Conservation (phyloP, 2,888 invertebrate genomes). For the Sepioteuthis lessoniana region DNA sequence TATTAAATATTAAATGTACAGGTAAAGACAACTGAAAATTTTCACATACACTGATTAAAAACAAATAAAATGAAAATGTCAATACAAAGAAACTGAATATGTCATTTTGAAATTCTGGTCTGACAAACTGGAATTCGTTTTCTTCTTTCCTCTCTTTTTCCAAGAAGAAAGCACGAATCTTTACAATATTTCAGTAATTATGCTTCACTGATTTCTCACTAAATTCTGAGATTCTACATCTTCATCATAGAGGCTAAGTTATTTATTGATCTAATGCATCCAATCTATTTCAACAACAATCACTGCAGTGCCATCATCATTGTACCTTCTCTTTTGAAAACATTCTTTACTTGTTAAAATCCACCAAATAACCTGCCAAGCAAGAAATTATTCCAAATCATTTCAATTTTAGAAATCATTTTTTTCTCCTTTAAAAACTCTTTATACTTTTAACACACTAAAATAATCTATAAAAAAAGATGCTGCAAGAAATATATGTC, state of each 20-base stretch:
- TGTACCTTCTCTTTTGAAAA: not conserved
- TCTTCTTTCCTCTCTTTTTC: not conserved
- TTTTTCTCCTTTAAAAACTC: not conserved
- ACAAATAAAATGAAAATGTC: not conserved
- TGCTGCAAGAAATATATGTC: not conserved
- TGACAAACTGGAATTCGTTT: not conserved
- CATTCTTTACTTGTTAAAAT: not conserved
- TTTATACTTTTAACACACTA: not conserved
- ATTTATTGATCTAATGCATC: not conserved
- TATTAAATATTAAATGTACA: not conserved
- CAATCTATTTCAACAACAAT: not conserved
- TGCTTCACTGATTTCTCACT: not conserved
- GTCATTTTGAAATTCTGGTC: not conserved
- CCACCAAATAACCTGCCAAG: not conserved
- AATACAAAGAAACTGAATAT: not conserved
- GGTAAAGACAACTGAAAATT: not conserved
- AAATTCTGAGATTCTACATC: not conserved
- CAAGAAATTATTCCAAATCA: slow-evolving; percentile 16
- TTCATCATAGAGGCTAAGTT: not conserved
- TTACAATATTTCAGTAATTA: not conserved
- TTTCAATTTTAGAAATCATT: not conserved
- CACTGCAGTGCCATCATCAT: not conserved
- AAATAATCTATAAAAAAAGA: not conserved
- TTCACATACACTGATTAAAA: not conserved
- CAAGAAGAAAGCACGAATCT: not conserved